These are phyloP conservation scores for Melinaea marsaeus DNA, from an alignment of 2,888 invertebrate species.

Conservation along the genomic window DNA sequence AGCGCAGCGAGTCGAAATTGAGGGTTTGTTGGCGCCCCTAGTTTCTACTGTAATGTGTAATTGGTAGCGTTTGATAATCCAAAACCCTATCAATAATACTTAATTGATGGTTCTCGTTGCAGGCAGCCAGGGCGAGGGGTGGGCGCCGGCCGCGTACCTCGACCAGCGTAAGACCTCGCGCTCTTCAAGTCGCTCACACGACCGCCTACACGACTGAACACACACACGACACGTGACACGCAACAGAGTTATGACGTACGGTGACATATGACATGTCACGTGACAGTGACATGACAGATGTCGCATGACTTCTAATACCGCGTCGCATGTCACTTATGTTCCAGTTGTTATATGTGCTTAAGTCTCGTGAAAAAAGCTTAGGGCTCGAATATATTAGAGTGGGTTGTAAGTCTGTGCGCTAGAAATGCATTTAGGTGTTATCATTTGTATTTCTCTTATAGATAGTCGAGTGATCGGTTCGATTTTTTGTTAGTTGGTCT, in stretches of 20 bases:
- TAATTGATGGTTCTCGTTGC: slow-evolving; percentile 18
- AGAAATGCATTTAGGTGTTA: slow-evolving; percentile 20
- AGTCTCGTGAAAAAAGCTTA: slow-evolving; percentile 10
- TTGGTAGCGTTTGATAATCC: no score
- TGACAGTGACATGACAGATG: background rate
- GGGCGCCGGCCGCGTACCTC: slow-evolving; percentile 96
- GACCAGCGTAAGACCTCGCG: slow-evolving; percentile 89
- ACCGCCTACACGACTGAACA: slow-evolving; percentile 72
- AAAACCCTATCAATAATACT: background rate
- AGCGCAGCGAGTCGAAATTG: no score
- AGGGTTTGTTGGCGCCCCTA: no score
- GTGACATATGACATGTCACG: no score
- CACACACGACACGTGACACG: slow-evolving; percentile 9
- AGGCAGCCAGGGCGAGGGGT: slow-evolving; percentile 88
- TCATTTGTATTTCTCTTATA: background rate
- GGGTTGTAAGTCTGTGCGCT: slow-evolving; percentile 17
- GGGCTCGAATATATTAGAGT: slow-evolving; percentile 9
- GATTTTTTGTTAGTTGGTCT: background rate
- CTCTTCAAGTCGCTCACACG: slow-evolving; percentile 83
- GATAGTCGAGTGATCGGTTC: background rate
- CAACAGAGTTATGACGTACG: background rate
- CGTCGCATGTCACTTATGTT: background rate
- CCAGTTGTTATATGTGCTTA: slow-evolving; percentile 1
- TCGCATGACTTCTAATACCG: background rate
- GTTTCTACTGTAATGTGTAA: no score